Evolutionary conservation across 2,888 invertebrate species (phyloP).

Genomic region (Aspidiotus destructor): DNA sequence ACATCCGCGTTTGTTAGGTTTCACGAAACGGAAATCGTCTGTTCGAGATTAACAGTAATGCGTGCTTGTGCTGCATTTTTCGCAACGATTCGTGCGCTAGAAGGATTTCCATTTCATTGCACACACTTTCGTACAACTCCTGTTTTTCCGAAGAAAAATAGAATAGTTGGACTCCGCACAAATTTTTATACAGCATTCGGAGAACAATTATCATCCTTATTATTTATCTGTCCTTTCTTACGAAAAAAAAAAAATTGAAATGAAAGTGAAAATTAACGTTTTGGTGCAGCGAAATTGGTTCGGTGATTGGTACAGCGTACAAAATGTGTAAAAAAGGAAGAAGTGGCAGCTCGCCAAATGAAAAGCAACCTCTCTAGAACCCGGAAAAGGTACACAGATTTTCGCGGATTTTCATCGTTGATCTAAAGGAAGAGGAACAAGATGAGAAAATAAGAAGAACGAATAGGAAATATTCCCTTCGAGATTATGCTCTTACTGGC

Average conservation of each 20-base stretch:
- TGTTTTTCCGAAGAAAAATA: no score
- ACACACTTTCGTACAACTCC: not conserved
- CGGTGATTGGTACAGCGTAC: conserved; percentile 5
- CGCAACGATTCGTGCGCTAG: no score
- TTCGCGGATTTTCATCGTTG: conserved; percentile 24
- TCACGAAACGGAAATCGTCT: conserved; percentile 2
- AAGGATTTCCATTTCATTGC: not conserved
- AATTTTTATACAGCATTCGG: no score
- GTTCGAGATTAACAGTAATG: not conserved
- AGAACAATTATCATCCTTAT: no score
- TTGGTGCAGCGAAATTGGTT: conserved; percentile 6
- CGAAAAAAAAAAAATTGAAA: not conserved
- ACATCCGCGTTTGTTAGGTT: not conserved
- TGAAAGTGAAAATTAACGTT: conserved; percentile 25
- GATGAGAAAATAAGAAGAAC: conserved; percentile 4
- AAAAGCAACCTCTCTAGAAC: conserved; percentile 22
- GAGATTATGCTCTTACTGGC: no score
- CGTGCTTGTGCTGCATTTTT: no score
- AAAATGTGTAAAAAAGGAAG: conserved; percentile 9
- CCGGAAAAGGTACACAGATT: conserved; percentile 27
- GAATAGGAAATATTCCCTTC: no score
- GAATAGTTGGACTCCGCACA: no score
- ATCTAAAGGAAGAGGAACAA: conserved; percentile 18
- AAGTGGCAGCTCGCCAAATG: conserved; percentile 24
- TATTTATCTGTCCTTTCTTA: no score